A percentile compares a stretch with the other conserved stretches of the same genome.
Evolutionary conservation across 2,888 invertebrate genomes (phyloP).

Genomic region (Eupeodes latifasciatus): DNA sequence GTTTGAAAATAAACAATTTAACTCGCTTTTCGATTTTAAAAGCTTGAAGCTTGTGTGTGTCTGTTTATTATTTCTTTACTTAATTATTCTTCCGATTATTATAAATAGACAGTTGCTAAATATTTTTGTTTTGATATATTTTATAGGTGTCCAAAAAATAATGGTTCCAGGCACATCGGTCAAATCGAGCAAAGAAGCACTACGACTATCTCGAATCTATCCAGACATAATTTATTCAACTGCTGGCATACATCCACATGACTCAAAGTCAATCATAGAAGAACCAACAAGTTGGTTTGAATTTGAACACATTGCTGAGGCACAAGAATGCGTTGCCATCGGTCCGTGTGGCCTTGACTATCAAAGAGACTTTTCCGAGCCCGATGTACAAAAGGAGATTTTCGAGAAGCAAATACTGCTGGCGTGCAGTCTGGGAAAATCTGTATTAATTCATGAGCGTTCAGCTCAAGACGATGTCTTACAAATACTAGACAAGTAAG

Average conservation of each 20-base stretch:
- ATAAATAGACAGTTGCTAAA: slow-evolving; percentile 1
- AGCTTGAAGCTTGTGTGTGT: not conserved
- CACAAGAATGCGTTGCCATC: slow-evolving; percentile 95
- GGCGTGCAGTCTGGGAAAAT: slow-evolving; percentile 94
- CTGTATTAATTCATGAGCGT: slow-evolving; percentile 95
- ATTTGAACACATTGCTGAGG: slow-evolving; percentile 89
- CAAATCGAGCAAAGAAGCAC: slow-evolving; percentile 94
- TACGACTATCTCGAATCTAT: slow-evolving; percentile 94
- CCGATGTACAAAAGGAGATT: slow-evolving; percentile 92
- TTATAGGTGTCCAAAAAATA: slow-evolving; percentile 94
- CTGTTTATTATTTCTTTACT: not conserved
- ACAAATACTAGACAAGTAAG: slow-evolving; percentile 87
- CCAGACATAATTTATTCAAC: slow-evolving; percentile 96
- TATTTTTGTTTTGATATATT: not conserved
- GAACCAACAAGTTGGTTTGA: slow-evolving; percentile 91
- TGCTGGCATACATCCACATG: slow-evolving; percentile 96
- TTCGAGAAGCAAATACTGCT: slow-evolving; percentile 94
- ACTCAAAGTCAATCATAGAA: slow-evolving; percentile 93
- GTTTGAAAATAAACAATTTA: slow-evolving; percentile 10
- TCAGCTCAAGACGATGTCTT: slow-evolving; percentile 95
- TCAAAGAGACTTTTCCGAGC: slow-evolving; percentile 96
- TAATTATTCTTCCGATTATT: not conserved
- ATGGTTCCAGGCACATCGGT: slow-evolving; percentile 97
- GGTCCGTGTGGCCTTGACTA: slow-evolving; percentile 98
- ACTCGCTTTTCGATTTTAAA: not conserved